These are phyloP conservation scores for Drosophila kikkawai DNA, from an alignment of 1,140 invertebrate genomes.

Conservation along the genomic window DNA sequence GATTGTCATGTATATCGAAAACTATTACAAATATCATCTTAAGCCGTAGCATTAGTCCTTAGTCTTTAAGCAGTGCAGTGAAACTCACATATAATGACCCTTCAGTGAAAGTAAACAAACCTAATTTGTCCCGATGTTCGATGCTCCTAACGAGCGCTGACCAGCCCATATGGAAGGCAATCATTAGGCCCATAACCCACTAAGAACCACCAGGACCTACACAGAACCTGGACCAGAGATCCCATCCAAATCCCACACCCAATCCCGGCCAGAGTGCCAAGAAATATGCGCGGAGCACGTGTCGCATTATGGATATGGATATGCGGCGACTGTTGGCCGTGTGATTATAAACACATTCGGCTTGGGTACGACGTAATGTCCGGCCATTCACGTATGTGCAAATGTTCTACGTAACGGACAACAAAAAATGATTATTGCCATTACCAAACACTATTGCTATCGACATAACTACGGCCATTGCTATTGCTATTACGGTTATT, in stretches of 20 bases:
- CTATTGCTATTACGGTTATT: constrained; percentile 74
- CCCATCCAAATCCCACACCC: constrained; percentile 14
- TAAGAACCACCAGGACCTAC: constrained; percentile 11
- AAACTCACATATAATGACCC: constrained; percentile 62
- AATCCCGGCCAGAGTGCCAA: constrained; percentile 50
- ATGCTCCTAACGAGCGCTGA: constrained; percentile 46
- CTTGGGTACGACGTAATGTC: constrained; percentile 49
- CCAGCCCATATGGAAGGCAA: constrained; percentile 41
- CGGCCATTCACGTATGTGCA: constrained; percentile 75
- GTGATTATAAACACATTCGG: constrained; percentile 79
- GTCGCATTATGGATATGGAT: constrained; percentile 68
- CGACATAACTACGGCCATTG: constrained; percentile 68
- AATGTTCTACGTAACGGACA: constrained; percentile 66
- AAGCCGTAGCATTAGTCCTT: constrained; percentile 47
- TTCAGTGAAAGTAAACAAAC: constrained; percentile 18
- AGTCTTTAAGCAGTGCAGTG: constrained; percentile 43
- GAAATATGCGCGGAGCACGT: constrained; percentile 76
- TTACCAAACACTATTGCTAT: constrained; percentile 57
- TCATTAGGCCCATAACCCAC: constrained; percentile 66
- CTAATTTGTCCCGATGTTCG: constrained; percentile 32
- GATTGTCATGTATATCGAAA: constrained; percentile 16
- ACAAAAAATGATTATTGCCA: constrained; percentile 78
- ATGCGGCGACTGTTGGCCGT: constrained; percentile 59
- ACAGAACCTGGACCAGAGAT: not conserved
- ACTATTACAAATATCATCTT: constrained; percentile 7